Evolutionary conservation across 2,888 invertebrate species (phyloP), one percentile per base, ranked within the genome.

Genomic region (Tetropium fuscum): DNA sequence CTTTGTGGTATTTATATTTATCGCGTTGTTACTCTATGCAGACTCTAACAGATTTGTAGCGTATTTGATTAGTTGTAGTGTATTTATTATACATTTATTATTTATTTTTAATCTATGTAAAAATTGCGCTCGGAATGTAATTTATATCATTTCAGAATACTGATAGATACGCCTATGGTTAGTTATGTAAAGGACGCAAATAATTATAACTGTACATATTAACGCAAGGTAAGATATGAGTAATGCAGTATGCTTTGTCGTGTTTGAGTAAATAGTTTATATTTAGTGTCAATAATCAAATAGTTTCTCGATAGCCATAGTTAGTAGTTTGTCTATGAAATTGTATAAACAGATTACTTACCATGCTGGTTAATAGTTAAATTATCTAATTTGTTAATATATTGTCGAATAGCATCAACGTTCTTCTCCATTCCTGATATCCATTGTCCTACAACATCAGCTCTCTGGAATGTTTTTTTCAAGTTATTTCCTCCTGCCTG

Each of bases 401-500:
- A 63, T 6, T 63, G 53, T 48, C 60, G 58, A 6, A 72, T 58
- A n/a, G 61, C 59, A 7, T 64, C 58, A 44, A 86, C 84, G 78
- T 85, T 84, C 65, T 76, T 77, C 71, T 82, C 81, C 51, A 87
- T 81, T 60, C 82, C 82, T 62, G 80, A 80, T 66, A 87, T 84
- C 84, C 85, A 85, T 66, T 76, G 73, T 66, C 83, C 82, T 69
- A 85, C 80, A 64, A 82, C 81, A 60, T 74, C 73, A 1, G 73
- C 65, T 44, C 72, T 63, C 62, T 76, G 72, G 19, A 76, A 72
- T 0, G 71, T 73, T 44, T 69, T 59, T 40, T 58, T 68, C 43
- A 78, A 47, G 34, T 67, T 48, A 49, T 53, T 57, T 48, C 11
- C 25, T 6, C 47, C 30, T 18, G 47, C 13, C 19, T 41, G 8